These are phyloP conservation scores for Ceryle rudis DNA, from an alignment of 2,797 vertebrate species.

Conservation along the genomic window DNA sequence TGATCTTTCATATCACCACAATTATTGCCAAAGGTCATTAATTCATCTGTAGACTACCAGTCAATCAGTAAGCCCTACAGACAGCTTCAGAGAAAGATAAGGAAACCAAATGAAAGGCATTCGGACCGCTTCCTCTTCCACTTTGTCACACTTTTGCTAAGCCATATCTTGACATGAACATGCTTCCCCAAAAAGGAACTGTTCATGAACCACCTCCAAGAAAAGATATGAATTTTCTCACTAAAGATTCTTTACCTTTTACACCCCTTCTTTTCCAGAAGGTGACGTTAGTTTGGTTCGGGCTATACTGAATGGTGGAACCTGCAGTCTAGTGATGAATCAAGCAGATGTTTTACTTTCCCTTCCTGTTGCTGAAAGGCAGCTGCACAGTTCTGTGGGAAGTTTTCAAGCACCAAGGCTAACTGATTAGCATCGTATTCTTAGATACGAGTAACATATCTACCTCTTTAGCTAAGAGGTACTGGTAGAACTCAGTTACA, in stretches of 20 bases:
- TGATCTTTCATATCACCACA: not conserved
- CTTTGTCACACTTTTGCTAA: not conserved
- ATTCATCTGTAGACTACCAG: not conserved
- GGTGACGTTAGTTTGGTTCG: not conserved
- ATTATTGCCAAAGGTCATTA: not conserved
- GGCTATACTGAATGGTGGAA: not conserved
- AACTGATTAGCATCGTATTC: not conserved
- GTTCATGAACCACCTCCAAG: not conserved
- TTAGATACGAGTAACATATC: too few relatives aligned
- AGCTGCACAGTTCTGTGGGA: not conserved
- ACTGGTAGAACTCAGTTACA: not conserved
- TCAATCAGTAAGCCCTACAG: not conserved
- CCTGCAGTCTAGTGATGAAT: not conserved
- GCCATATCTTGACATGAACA: not conserved
- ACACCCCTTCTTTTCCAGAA: not conserved
- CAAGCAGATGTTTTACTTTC: not conserved
- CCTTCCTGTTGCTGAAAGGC: not conserved
- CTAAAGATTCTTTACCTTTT: not conserved
- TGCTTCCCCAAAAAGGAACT: not conserved
- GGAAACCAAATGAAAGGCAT: constrained; percentile 3
- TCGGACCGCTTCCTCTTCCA: constrained; percentile 40
- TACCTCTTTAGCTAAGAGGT: not conserved
- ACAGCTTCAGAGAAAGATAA: not conserved
- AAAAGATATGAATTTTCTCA: not conserved
- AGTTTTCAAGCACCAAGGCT: not conserved